These are phyloP conservation scores for Noctua janthe DNA, from an alignment of 2,888 invertebrate genomes.

Conservation along the genomic window DNA sequence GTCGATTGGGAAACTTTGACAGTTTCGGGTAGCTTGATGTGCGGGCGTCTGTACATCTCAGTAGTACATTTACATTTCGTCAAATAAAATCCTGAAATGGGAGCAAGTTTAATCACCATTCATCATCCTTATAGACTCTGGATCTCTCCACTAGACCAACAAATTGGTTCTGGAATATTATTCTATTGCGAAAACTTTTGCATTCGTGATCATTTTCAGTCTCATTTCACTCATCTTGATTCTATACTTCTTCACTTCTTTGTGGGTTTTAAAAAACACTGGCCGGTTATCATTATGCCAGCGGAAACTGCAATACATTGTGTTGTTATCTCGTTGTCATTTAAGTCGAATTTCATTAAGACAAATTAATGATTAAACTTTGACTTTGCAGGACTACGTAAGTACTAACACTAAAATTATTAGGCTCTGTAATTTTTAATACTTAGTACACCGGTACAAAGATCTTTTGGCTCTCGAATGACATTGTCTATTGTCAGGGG, in stretches of 20 bases:
- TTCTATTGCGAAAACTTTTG: not conserved
- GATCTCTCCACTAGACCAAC: not conserved
- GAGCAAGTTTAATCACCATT: not conserved
- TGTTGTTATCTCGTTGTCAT: slow-evolving; percentile 6
- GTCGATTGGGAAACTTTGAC: too few species aligned
- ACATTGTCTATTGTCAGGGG: not conserved
- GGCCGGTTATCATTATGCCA: slow-evolving; percentile 19
- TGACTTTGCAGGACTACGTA: slow-evolving; percentile 47
- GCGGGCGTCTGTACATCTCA: not conserved
- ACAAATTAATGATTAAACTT: slow-evolving; percentile 30
- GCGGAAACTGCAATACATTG: slow-evolving; percentile 9
- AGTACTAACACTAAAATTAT: slow-evolving; percentile 32
- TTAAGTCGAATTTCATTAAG: not conserved
- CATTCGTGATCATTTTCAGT: not conserved
- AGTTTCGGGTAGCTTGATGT: too few species aligned
- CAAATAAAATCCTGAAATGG: too few species aligned
- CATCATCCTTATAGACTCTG: not conserved
- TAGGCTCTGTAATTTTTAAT: slow-evolving; percentile 11
- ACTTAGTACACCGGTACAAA: not conserved
- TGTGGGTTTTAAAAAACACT: slow-evolving; percentile 24
- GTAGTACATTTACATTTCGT: not conserved
- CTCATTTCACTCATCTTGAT: slow-evolving; percentile 8
- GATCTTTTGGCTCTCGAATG: not conserved
- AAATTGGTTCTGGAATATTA: not conserved
- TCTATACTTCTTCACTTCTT: not conserved